These are phyloP conservation scores for Catostylus mosaicus DNA, from an alignment of 30 jellyfish, hydroid and myxozoan genomes.

Conservation along the genomic window DNA sequence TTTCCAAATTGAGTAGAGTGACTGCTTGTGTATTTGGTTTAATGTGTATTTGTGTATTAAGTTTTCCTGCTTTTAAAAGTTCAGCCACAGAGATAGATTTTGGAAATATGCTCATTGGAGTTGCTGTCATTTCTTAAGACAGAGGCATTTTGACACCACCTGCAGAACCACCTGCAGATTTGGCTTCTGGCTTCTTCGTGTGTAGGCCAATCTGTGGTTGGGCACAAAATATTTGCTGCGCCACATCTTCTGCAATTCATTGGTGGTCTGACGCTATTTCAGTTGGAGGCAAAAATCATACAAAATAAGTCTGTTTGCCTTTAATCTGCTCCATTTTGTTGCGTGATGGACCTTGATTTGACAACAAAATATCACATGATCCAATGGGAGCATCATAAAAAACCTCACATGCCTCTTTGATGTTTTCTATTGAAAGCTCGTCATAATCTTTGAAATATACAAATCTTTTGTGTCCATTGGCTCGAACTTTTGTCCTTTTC, in stretches of 20 bases:
- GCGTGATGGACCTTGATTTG: constrained; percentile 61
- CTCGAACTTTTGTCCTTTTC: constrained; percentile 26
- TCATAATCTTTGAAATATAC: constrained; percentile 34
- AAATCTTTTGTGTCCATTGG: constrained; percentile 52
- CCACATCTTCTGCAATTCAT: neutral
- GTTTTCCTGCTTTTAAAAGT: neutral
- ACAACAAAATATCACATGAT: constrained; percentile 45
- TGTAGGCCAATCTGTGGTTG: neutral
- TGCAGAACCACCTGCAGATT: neutral
- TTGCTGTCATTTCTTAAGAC: neutral
- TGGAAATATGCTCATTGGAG: too few species aligned
- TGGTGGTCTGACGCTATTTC: neutral
- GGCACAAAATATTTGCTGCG: neutral
- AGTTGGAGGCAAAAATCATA: neutral
- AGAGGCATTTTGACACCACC: neutral
- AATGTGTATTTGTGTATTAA: neutral
- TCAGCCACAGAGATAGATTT: neutral
- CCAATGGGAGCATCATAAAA: constrained; percentile 49
- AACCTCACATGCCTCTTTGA: constrained; percentile 40
- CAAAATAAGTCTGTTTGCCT: constrained; percentile 24
- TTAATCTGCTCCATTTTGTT: constrained; percentile 16
- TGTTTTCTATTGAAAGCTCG: constrained; percentile 17
- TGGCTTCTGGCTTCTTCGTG: neutral
- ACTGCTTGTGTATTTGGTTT: too few species aligned
- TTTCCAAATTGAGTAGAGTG: too few species aligned